Percentiles rank a stretch among this genome's conserved stretches.
Evolutionary conservation across 2,113 vertebrate species (phyloP).

Genomic region (Oryzias javanicus): DNA sequence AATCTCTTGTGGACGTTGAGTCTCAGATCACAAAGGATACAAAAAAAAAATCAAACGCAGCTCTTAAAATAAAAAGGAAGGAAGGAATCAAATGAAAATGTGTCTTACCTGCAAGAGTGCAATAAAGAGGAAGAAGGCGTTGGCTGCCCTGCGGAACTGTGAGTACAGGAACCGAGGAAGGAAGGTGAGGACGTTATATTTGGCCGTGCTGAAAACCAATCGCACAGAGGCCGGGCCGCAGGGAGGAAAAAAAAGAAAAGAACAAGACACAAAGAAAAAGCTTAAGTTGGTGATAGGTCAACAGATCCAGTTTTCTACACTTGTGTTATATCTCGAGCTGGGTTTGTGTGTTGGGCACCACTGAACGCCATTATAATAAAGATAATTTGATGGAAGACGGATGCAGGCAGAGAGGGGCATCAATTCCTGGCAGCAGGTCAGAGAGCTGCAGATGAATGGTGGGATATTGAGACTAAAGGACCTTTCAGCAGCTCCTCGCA

Average conservation of each 20-base stretch:
- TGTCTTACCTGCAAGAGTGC: constrained; percentile 94
- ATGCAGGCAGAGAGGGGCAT: constrained; percentile 22
- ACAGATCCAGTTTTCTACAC: neutral
- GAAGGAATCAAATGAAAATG: neutral
- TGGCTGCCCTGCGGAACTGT: constrained; percentile 98
- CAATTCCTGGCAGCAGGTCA: constrained; percentile 36
- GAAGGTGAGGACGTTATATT: constrained; percentile 98
- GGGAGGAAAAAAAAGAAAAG: constrained; percentile 13
- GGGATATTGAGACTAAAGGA: constrained; percentile 24
- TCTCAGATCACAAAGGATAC: neutral
- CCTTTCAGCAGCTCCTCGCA: constrained; percentile 18
- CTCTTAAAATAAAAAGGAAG: neutral
- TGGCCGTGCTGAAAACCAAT: constrained; percentile 86
- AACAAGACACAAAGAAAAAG: constrained; percentile 4
- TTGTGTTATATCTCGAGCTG: neutral
- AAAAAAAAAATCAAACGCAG: neutral
- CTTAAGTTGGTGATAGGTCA: constrained; percentile 3
- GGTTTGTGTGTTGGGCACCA: neutral
- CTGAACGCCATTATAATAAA: constrained; percentile 34
- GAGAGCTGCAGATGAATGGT: constrained; percentile 21
- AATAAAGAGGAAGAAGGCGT: constrained; percentile 98
- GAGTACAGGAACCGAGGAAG: constrained; percentile 98
- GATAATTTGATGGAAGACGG: constrained; percentile 42
- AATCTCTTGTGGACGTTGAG: no score
- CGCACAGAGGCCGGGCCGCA: neutral